Evolutionary conservation across 1,140 invertebrate species (phyloP).

Genomic region (Chrysoperla carnea): DNA sequence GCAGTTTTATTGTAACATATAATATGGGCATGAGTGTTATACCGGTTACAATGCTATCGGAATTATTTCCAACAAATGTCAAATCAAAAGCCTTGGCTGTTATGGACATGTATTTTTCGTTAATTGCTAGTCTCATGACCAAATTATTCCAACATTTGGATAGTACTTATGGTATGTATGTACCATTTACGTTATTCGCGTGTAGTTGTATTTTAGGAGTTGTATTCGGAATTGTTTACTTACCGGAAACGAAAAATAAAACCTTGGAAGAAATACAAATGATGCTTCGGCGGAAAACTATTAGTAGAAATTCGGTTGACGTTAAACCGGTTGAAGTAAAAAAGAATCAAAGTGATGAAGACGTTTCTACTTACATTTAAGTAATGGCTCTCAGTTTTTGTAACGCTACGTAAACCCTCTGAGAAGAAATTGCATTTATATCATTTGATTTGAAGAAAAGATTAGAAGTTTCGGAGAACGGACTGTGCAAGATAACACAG

Average conservation of each 20-base stretch:
- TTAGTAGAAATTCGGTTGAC: too few relatives aligned
- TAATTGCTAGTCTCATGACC: conserved; percentile 41
- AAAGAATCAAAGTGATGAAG: too few relatives aligned
- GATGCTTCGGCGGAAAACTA: conserved; percentile 12
- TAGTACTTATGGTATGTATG: conserved; percentile 24
- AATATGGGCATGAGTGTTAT: conserved; percentile 43
- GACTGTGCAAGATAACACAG: too few relatives aligned
- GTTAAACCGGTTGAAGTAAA: too few relatives aligned
- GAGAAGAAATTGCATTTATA: too few relatives aligned
- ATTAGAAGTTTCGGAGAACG: too few relatives aligned
- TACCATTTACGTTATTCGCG: conserved; percentile 50
- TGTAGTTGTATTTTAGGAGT: conserved; percentile 34
- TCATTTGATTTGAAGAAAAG: too few relatives aligned
- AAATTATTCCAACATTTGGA: conserved; percentile 37
- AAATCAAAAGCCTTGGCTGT: conserved; percentile 26
- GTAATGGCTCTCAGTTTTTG: too few relatives aligned
- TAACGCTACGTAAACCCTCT: too few relatives aligned
- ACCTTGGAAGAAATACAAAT: conserved; percentile 50
- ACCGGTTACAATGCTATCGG: conserved; percentile 50
- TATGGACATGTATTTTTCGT: conserved; percentile 15
- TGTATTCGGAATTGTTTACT: conserved; percentile 39
- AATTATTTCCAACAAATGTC: conserved; percentile 45
- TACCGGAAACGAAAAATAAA: conserved; percentile 66
- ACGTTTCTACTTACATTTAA: too few relatives aligned
- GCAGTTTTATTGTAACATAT: too few relatives aligned